Conservation (phyloP, 2,797 vertebrate species). For the Hyperoplus lanceolatus region DNA sequence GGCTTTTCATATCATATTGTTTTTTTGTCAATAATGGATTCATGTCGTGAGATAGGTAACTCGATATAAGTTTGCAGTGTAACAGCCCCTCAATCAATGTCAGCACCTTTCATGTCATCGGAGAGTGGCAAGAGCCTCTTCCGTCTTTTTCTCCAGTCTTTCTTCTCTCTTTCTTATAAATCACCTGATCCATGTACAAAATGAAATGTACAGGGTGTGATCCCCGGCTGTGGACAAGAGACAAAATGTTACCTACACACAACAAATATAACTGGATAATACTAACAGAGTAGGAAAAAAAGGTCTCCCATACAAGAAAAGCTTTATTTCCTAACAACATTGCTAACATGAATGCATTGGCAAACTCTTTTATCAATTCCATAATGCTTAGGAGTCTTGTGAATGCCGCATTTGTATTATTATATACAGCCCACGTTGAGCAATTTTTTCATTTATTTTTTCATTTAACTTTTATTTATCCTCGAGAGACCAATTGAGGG, state of each 20-base stretch:
- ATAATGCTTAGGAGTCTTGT: not conserved
- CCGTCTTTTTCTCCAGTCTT: not conserved
- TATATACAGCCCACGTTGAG: not conserved
- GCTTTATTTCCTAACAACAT: not conserved
- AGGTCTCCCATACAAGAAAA: not conserved
- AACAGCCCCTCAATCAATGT: slow-evolving; percentile 59
- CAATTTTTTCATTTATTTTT: too few relatives aligned
- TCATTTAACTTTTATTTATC: too few relatives aligned
- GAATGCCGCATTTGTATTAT: not conserved
- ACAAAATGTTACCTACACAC: not conserved
- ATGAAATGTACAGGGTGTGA: not conserved
- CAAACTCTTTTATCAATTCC: not conserved
- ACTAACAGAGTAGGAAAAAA: not conserved
- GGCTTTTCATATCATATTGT: slow-evolving; percentile 32
- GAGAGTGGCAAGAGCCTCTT: slow-evolving; percentile 35
- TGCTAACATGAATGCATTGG: not conserved
- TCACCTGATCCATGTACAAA: not conserved
- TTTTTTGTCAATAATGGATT: slow-evolving; percentile 35
- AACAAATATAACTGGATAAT: not conserved
- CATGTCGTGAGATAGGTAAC: slow-evolving; percentile 31
- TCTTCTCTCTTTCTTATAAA: slow-evolving; percentile 1
- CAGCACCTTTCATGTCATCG: slow-evolving; percentile 48
- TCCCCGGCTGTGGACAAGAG: too few relatives aligned
- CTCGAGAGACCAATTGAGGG: too few relatives aligned
- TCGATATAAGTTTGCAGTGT: slow-evolving; percentile 43